Evolutionary conservation across 1,140 invertebrate genomes (phyloP).

Genomic region (Heliothis subflexa): DNA sequence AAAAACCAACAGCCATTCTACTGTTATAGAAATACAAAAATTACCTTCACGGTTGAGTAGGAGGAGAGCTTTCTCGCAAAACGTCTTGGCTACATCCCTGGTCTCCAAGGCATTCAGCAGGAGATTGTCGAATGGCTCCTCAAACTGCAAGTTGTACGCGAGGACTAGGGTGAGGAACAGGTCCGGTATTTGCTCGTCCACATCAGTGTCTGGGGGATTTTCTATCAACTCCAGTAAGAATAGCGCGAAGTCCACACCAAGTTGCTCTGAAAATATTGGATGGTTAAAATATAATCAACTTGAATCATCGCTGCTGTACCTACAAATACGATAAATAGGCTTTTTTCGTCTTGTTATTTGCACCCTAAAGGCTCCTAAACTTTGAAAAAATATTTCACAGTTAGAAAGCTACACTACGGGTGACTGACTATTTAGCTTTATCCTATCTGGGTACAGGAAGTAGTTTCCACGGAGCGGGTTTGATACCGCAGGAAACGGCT

Average conservation of each 20-base stretch:
- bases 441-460: too few relatives aligned
- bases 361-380: too few relatives aligned
- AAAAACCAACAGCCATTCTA: too few relatives aligned
- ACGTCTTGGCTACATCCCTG: slow-evolving; percentile 91
- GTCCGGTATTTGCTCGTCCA: slow-evolving; percentile 93
- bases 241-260: slow-evolving; percentile 92
- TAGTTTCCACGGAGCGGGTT: too few relatives aligned
- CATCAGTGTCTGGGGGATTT: slow-evolving; percentile 90
- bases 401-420: too few relatives aligned
- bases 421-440: too few relatives aligned
- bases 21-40: not conserved
- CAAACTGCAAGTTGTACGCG: slow-evolving; percentile 96
- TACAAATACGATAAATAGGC: too few relatives aligned
- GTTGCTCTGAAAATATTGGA: slow-evolving; percentile 87
- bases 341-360: too few relatives aligned
- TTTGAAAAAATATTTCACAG: too few relatives aligned
- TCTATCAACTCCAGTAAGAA: slow-evolving; percentile 94
- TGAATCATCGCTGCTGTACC: too few relatives aligned
- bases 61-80: slow-evolving; percentile 95
- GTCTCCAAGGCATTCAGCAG: slow-evolving; percentile 91
- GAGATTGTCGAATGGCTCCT: slow-evolving; percentile 89
- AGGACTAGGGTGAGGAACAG: slow-evolving; percentile 93
- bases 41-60: slow-evolving; percentile 95
- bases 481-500: too few relatives aligned
- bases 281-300: not conserved